Percentiles rank a stretch among this genome's conserved stretches.
Conservation (phyloP, 92 coral and sea anemone species). For the Chrysogorgia sp. region DNA sequence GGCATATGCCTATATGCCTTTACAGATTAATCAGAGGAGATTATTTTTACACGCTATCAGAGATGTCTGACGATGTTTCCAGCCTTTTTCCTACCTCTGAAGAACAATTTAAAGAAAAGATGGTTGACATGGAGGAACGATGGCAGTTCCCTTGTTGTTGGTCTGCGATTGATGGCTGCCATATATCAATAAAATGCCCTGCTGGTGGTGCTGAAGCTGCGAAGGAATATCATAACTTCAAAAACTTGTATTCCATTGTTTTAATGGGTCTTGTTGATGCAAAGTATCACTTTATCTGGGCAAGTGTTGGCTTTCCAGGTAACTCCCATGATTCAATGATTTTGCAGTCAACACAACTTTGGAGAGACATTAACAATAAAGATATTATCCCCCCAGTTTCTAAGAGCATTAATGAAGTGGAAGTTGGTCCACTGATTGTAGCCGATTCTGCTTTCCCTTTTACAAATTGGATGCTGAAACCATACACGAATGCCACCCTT, state of each 20-base stretch:
- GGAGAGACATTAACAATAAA: conserved; percentile 23
- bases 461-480: conserved; percentile 22
- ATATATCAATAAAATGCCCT: too few relatives aligned
- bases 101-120: conserved; percentile 18
- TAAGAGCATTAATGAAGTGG: conserved; percentile 1
- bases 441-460: conserved; percentile 38
- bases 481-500: conserved; percentile 42
- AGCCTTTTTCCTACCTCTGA: conserved; percentile 35
- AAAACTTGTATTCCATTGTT: background rate
- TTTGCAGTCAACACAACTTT: conserved; percentile 46
- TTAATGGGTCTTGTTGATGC: too few relatives aligned
- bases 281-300: too few relatives aligned
- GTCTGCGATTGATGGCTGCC: too few relatives aligned
- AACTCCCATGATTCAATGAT: too few relatives aligned
- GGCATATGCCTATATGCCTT: background rate
- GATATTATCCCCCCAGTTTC: conserved; percentile 25
- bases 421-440: conserved; percentile 23
- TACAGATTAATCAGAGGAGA: background rate
- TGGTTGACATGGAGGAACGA: conserved; percentile 29
- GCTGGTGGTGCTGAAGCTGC: conserved; percentile 1
- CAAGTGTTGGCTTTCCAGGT: too few relatives aligned
- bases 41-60: background rate
- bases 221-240: too few relatives aligned
- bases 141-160: too few relatives aligned
- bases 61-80: conserved; percentile 4